Base-by-base conservation (phyloP, 2,888 invertebrate species). In the Bruchidius siliquastri region DNA sequence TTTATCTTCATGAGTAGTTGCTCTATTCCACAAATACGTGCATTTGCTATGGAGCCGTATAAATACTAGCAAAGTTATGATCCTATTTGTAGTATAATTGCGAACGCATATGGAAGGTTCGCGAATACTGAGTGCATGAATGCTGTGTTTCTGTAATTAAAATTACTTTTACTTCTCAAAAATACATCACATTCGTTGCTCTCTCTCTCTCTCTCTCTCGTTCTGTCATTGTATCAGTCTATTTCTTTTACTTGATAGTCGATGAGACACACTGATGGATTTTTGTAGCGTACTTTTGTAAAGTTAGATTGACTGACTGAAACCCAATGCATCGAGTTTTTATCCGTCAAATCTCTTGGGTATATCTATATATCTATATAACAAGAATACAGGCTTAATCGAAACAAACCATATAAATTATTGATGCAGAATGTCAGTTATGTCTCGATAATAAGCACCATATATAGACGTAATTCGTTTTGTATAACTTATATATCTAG, bases 401-500 rank as follows among this genome's bases (percentile, higher is more conserved):
- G 1, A 49, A 49, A 49, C 18, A 49, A 13, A 13, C 18, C 49
- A 49, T 13, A 75, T 74, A 73, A 67, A 72, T 75, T 75, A 75
- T 75, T 75, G 68, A 72, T 72, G 72, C 67, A 32, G 30, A 72
- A 74, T 75, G 72, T 72, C 73, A 72, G 67, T 73, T 71, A 75
- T 73, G 72, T 71, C 75, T 72, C 13, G 68, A 71, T 75, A 75
- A 75, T 75, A 75, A 75, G 72, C 66, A 30, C 75, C 75, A 20
- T 75, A 75, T 75, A 75, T 70, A 66, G 75, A 22, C 67, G 73
- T 70, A 72, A 68, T 32, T 67, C 72, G 72, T 75, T 75, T 73
- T 73, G 75, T 72, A 74, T 72, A 75, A 72, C 71, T 74, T 73
- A 49, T 49, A 49, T 49, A 49, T n/a, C n/a, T 49, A 49, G 49